Percentiles rank a stretch among this genome's conserved stretches.
These are phyloP conservation scores for Cydia fagiglandana DNA, from an alignment of 1,140 invertebrate genomes.

Conservation along the genomic window DNA sequence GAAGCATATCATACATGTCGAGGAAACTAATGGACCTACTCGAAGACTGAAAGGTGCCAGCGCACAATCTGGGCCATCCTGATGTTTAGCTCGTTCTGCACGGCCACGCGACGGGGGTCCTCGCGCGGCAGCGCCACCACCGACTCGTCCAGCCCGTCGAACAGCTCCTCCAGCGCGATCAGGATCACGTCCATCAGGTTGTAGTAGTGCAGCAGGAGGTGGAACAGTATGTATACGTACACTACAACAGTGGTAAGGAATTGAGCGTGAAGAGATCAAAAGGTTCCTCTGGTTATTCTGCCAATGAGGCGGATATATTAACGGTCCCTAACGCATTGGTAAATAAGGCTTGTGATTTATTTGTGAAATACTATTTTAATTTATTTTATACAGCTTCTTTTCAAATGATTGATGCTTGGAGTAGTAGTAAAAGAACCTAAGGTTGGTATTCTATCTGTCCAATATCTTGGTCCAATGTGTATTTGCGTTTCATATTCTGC, in stretches of 20 bases:
- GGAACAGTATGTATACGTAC: constrained; percentile 53
- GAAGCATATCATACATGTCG: not conserved
- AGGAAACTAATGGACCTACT: constrained; percentile 41
- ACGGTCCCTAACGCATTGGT: too few relatives aligned
- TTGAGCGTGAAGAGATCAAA: too few relatives aligned
- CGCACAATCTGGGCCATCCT: constrained; percentile 49
- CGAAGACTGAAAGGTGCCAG: constrained; percentile 53
- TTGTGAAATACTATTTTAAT: too few relatives aligned
- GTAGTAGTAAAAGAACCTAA: too few relatives aligned
- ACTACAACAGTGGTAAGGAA: constrained; percentile 44
- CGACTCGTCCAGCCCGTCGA: constrained; percentile 49
- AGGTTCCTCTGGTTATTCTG: too few relatives aligned
- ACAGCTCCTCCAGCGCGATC: constrained; percentile 50
- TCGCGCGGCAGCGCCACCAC: constrained; percentile 37
- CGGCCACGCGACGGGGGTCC: constrained; percentile 38
- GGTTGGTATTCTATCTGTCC: too few relatives aligned
- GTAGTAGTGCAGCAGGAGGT: constrained; percentile 53
- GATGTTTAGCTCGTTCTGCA: constrained; percentile 44
- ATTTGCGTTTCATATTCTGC: too few relatives aligned
- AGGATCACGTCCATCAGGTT: constrained; percentile 52
- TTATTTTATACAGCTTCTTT: too few relatives aligned
- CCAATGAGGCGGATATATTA: too few relatives aligned
- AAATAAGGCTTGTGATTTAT: too few relatives aligned
- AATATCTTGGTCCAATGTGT: too few relatives aligned
- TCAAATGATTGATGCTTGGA: too few relatives aligned